Percentiles rank a stretch among this genome's conserved stretches.
Evolutionary conservation across 1,140 invertebrate genomes (phyloP).

Genomic region (Fopius arisanus): DNA sequence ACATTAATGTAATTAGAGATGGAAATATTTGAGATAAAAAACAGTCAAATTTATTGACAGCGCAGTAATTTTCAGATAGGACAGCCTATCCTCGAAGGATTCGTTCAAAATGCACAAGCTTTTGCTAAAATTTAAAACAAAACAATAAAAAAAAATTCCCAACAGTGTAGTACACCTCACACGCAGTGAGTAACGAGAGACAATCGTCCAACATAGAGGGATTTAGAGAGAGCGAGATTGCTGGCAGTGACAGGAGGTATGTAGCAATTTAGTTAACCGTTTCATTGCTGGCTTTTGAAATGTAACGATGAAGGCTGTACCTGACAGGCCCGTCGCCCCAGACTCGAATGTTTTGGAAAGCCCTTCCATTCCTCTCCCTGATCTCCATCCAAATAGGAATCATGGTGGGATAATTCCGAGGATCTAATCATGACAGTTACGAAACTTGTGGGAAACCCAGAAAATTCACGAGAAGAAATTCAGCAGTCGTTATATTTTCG

Average conservation of each 20-base stretch:
- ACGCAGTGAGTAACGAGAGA: not conserved
- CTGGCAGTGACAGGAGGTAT: slow-evolving; percentile 57
- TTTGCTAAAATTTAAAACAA: slow-evolving; percentile 2
- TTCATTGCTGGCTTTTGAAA: slow-evolving; percentile 62
- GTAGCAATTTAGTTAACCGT: slow-evolving; percentile 61
- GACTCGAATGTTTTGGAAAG: slow-evolving; percentile 43
- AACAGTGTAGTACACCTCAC: not conserved
- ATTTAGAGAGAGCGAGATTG: slow-evolving; percentile 11
- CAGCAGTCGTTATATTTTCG: not conserved
- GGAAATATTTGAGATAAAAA: not conserved
- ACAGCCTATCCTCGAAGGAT: no score
- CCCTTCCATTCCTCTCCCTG: not conserved
- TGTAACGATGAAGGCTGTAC: slow-evolving; percentile 57
- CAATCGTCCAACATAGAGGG: not conserved
- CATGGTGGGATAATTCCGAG: not conserved
- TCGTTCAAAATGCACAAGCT: no score
- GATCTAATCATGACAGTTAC: slow-evolving; percentile 24
- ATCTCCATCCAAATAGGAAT: not conserved
- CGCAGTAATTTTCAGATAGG: no score
- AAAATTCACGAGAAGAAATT: not conserved
- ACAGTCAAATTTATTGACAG: no score
- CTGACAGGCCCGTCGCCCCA: slow-evolving; percentile 47
- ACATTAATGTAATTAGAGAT: no score
- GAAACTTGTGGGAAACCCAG: no score
- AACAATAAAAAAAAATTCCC: not conserved